Evolutionary conservation across 2,888 invertebrate genomes (phyloP).

Genomic region (Drosophila borealis): DNA sequence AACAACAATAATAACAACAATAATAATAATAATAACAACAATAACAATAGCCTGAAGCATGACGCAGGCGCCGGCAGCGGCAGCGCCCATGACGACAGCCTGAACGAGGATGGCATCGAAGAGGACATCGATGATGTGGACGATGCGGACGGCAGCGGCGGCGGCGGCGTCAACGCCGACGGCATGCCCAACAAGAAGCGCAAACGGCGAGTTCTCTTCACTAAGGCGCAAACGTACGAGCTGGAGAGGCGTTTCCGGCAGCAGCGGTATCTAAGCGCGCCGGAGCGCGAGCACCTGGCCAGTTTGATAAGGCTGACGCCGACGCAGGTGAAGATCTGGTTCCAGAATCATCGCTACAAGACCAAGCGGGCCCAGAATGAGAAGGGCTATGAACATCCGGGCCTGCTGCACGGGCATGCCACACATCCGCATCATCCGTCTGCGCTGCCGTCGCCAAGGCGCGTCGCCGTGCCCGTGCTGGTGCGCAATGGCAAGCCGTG

Average conservation of each 20-base stretch:
- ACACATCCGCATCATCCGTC: conserved; percentile 84
- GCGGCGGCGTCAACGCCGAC: conserved; percentile 82
- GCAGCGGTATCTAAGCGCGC: conserved; percentile 98
- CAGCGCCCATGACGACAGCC: conserved; percentile 83
- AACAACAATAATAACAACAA: conserved; percentile 59
- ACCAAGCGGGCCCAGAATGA: conserved; percentile 99
- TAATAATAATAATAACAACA: conserved; percentile 52
- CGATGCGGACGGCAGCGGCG: conserved; percentile 82
- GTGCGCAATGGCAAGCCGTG: conserved; percentile 98
- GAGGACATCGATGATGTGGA: conserved; percentile 87
- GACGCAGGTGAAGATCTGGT: conserved; percentile 99
- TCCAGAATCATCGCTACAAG: conserved; percentile 99
- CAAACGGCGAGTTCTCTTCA: conserved; percentile 98
- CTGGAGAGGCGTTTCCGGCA: conserved; percentile 97
- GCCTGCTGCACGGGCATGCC: conserved; percentile 77
- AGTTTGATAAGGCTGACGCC: conserved; percentile 97
- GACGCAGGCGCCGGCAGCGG: conserved; percentile 52
- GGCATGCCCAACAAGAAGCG: conserved; percentile 91
- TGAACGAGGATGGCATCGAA: conserved; percentile 85
- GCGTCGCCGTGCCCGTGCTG: conserved; percentile 97
- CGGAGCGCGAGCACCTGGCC: conserved; percentile 98
- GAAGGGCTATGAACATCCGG: conserved; percentile 90
- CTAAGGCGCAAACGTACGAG: conserved; percentile 98
- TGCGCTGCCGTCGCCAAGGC: conserved; percentile 92
- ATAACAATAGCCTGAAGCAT: conserved; percentile 57